A percentile compares a stretch with the other conserved stretches of the same genome.
phyloP scores from a whole-genome alignment of 1,140 invertebrate species.

The Asbolus verrucosus region DNA sequence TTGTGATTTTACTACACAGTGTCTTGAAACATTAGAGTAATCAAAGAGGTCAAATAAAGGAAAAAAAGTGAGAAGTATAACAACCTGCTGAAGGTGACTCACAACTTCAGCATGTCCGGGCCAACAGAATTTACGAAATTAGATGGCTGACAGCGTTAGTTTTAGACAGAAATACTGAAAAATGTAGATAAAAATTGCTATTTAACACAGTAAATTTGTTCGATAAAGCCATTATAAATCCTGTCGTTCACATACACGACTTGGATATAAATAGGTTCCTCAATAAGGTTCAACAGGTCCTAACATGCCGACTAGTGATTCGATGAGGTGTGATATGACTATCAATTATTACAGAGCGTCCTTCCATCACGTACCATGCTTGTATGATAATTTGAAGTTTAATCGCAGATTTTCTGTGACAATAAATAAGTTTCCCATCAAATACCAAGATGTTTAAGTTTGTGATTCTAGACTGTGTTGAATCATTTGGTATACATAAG shows the following conservation, averaged over 20 bases:
- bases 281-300: conserved; percentile 40
- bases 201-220: not conserved
- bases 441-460: conserved; percentile 6
- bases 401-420: conserved; percentile 20
- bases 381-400: conserved; percentile 13
- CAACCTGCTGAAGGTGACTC: conserved; percentile 33
- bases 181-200: not conserved
- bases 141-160: too few species aligned
- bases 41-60: conserved; percentile 36
- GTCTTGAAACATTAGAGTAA: conserved; percentile 5
- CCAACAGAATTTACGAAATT: conserved; percentile 40
- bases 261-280: conserved; percentile 38
- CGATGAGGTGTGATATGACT: conserved; percentile 45
- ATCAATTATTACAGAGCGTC: conserved; percentile 28
- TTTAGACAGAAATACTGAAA: too few species aligned
- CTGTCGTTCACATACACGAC: conserved; percentile 29
- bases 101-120: conserved; percentile 41
- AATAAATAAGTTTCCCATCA: too few species aligned
- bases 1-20: conserved; percentile 4
- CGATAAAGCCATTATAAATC: too few species aligned
- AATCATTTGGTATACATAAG: too few species aligned
- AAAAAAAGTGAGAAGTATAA: conserved; percentile 18
- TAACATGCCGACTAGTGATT: conserved; percentile 33
- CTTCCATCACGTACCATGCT: conserved; percentile 32
- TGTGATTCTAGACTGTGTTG: too few species aligned